Evolutionary conservation across 2,888 invertebrate genomes (phyloP), one percentile per base, ranked within the genome.

Genomic region (Ochropacha duplaris): DNA sequence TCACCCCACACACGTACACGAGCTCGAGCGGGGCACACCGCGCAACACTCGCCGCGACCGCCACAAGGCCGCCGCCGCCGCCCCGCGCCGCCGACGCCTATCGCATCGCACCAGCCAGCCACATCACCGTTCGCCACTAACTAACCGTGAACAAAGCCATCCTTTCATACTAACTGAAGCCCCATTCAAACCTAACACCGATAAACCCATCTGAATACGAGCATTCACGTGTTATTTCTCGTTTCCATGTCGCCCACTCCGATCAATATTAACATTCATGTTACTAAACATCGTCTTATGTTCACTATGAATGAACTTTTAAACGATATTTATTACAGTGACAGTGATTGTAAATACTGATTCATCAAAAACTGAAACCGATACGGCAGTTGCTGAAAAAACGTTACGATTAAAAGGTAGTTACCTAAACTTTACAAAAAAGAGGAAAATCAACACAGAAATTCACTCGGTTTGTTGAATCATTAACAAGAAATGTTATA

Each of bases 1-100:
- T 90, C 85, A 88, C 66, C 58, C 66, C 69, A 64, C 69, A 64
- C 66, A 69, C 74, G 68, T 74, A 78, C 83, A 78, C 81, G 83
- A 78, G 83, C 55, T n/a, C n/a, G n/a, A n/a, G n/a, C n/a, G n/a
- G 71, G 58, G 70, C n/a, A n/a, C n/a, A n/a, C n/a, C n/a, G 68
- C 65, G 66, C 64, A 60, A 62, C 66, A 64, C 54, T 65, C 61
- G 56, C 62, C 62, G 80, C 79, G 77, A 75, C 79, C 69, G 68
- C 70, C 62, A 61, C 61, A 44, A 44, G 63, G 80, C 77, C 79
- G 77, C 28, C 28, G 8, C 28, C 4, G 75, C 79, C 69, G 68
- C 70, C 61, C 61, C 61, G 31, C 62, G 61, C 55, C 62, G 71
- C 76, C 75, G 69, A 71, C 68, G 73, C 72, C 82, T 82, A 84